Base-by-base conservation (phyloP, 2,888 invertebrate genomes). In the Colletes collaris region DNA sequence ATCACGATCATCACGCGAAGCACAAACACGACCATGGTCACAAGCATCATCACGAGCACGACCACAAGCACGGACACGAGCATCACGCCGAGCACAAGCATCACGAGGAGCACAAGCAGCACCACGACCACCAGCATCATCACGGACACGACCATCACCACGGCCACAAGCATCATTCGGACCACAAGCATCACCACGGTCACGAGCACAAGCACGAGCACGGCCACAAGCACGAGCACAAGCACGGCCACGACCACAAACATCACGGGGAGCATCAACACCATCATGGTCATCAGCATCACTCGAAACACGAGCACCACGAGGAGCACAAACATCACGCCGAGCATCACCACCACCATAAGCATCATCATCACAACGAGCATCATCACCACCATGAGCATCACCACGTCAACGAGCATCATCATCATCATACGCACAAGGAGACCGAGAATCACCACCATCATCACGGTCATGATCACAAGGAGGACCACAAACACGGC, bases 321-420 rank as follows among this genome's bases (percentile, higher is more conserved):
- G 87, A 89, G 59, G 88, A 90, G 37, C 89, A 89, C 52, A 89
- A 90, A 27, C 90, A 90, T 50, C 87, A 88, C 16, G 87, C 87
- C 4, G 89, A 90, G 58, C 90, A 90, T 76, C 90, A 90, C 27
- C 90, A 90, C 75, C 90, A 90, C 53, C 90, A 90, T 72, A 90
- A 90, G 50, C 91, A 91, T 49, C 65, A 82, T 13, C 90, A 91
- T 65, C 90, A 91, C 65, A 91, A 91, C 55, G 91, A 90, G 64
- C 90, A 91, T 62, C 90, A 91, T 44, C 91, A 91, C 56, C 91
- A 91, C 11, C 90, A 91, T 53, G 90, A 90, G 0, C 91, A 91
- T 66, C 87, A 91, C 52, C 91, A 92, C 27, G 82, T 88, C 4
- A 91, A 91, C 60, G 89, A 91, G 50, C 91, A 91, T 75, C 91